phyloP scores from a whole-genome alignment of 2,797 vertebrate species.

The Macroramphosus scolopax region DNA sequence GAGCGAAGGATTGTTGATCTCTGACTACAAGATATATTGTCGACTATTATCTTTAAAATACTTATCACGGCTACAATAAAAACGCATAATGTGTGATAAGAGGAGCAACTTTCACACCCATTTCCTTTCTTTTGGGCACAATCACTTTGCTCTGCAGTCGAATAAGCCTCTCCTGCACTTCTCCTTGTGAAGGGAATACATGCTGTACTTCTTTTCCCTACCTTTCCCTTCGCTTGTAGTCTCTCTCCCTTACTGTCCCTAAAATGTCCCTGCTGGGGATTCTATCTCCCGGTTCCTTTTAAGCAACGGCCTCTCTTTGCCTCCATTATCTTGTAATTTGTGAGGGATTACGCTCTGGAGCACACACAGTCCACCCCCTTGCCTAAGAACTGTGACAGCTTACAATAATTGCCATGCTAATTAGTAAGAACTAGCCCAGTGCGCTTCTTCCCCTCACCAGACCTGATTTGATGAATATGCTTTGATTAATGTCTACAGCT shows the following conservation, averaged over 20 bases:
- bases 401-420: slow-evolving; percentile 82
- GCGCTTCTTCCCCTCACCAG: slow-evolving; percentile 61
- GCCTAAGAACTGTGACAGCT: slow-evolving; percentile 81
- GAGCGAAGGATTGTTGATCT: slow-evolving; percentile 20
- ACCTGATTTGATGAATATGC: slow-evolving; percentile 70
- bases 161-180: slow-evolving; percentile 24
- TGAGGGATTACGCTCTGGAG: slow-evolving; percentile 77
- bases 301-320: slow-evolving; percentile 73
- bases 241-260: slow-evolving; percentile 54
- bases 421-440: slow-evolving; percentile 68
- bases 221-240: slow-evolving; percentile 31
- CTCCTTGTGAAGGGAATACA: slow-evolving; percentile 49
- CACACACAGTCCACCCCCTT: slow-evolving; percentile 70
- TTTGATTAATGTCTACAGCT: slow-evolving; percentile 59
- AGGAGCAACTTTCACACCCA: slow-evolving; percentile 4
- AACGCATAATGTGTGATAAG: slow-evolving; percentile 2
- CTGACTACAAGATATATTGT: background rate
- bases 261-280: slow-evolving; percentile 75
- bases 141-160: slow-evolving; percentile 15
- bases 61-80: background rate
- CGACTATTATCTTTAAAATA: slow-evolving; percentile 1
- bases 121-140: slow-evolving; percentile 23
- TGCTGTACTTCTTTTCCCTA: slow-evolving; percentile 26
- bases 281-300: slow-evolving; percentile 72
- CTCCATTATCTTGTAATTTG: slow-evolving; percentile 82